A percentile compares a stretch with the other conserved stretches of the same genome.
phyloP scores from a whole-genome alignment of 2,113 vertebrate genomes.

The Alexandromys fortis region DNA sequence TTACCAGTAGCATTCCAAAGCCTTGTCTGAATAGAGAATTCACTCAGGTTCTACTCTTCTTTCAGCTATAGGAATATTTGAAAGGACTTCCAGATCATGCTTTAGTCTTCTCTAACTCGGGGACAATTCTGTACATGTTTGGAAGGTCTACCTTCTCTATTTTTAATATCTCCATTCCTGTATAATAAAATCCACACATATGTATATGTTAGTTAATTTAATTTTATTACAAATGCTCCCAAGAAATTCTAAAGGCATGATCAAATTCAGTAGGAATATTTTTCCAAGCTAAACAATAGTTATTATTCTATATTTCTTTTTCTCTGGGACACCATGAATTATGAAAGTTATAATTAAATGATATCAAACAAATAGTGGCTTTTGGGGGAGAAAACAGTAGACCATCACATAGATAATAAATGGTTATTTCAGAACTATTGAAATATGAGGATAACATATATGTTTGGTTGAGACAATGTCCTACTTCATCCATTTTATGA shows the following conservation, averaged over 20 bases:
- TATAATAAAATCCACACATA: neutral
- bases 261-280: constrained; percentile 43
- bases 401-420: neutral
- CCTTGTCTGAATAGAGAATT: constrained; percentile 38
- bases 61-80: constrained; percentile 30
- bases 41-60: neutral
- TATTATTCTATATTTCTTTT: neutral
- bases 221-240: constrained; percentile 12
- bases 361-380: neutral
- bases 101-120: neutral
- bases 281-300: constrained; percentile 13
- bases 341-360: constrained; percentile 18
- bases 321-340: neutral
- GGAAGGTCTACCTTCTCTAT: constrained; percentile 14
- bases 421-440: constrained; percentile 35
- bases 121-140: constrained; percentile 2
- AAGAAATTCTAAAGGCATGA: constrained; percentile 24
- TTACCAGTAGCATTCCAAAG: constrained; percentile 32
- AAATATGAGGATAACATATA: neutral
- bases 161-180: neutral
- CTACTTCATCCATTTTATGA: constrained; percentile 23
- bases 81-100: neutral
- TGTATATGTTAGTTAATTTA: constrained; percentile 24
- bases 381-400: neutral
- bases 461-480: neutral